Conservation (phyloP, 2,888 invertebrate genomes). For the Andrena haemorrhoa region DNA sequence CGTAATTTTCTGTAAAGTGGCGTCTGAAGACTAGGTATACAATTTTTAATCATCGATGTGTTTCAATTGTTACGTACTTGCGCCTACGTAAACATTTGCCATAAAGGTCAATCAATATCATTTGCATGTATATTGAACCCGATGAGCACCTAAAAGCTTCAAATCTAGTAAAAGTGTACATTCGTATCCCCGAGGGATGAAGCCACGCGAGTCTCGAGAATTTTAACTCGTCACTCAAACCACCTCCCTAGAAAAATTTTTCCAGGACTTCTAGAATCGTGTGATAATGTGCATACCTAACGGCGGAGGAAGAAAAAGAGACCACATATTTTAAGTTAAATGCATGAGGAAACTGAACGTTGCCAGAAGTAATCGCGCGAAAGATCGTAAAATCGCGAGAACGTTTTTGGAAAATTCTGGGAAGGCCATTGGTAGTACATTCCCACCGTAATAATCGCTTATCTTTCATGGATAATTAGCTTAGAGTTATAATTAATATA, state of each 20-base stretch:
- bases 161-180: not conserved
- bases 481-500: not conserved
- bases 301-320: not conserved
- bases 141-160: constrained; percentile 8
- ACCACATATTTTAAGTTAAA: not conserved
- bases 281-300: not conserved
- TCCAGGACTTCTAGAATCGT: not conserved
- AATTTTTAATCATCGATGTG: not conserved
- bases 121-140: constrained; percentile 18
- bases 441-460: not conserved
- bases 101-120: constrained; percentile 7
- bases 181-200: not conserved
- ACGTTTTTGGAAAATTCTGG: too few relatives aligned
- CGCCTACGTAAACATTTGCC: not conserved
- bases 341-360: not conserved
- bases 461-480: not conserved
- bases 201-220: not conserved
- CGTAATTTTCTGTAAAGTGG: not conserved
- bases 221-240: not conserved
- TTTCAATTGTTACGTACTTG: not conserved
- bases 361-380: not conserved
- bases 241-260: not conserved
- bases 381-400: not conserved
- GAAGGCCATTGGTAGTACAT: not conserved
- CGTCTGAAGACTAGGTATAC: not conserved